Evolutionary conservation across 2,888 invertebrate species (phyloP), one percentile per base, ranked within the genome.

Genomic region (Ichneumoninae sp.): DNA sequence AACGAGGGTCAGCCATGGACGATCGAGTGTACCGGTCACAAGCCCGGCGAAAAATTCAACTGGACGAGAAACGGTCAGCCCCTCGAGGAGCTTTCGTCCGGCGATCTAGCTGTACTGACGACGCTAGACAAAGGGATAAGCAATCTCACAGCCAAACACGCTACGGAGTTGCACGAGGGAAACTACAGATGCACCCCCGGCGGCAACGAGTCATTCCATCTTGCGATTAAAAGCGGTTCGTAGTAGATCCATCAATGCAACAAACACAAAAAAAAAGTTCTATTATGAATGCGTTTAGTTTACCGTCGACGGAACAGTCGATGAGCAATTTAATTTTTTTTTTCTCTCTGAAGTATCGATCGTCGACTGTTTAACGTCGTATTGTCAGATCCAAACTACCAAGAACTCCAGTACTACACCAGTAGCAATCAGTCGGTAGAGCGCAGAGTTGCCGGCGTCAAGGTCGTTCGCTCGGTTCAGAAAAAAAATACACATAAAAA

Each of bases 31-130:
- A 89, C 83, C 70, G 90, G 88, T 22, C 87, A 92, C 75, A 86
- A 88, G 66, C 68, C 86, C 7, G 86, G 86, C 70, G 88, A 90
- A 66, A 77, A 65, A 80, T 89, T 93, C 85, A 88, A 86, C 72
- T 93, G 93, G 93, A 93, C 91, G 80, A 91, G 91, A 82, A 91
- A 93, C 80, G 93, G 91, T 66, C 87, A 90, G 68, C 85, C 88
- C 22, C 84, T 93, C 71, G 82, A 88, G 19, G 91, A 92, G 68
- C 83, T 93, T 65, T 82, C 90, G 47, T 90, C 89, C 47, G 91
- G 91, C 50, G 87, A 90, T 74, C 84, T 92, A 68, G 77, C 82
- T 5, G 89, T 91, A 44, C 22, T 77, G 33, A 86, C 88, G 68
- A 86, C 82, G 33, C 40, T 26, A 10, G 87, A 82, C 40, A 82